Base-by-base conservation (phyloP, 2,113 vertebrate species). In the Mastomys coucha region DNA sequence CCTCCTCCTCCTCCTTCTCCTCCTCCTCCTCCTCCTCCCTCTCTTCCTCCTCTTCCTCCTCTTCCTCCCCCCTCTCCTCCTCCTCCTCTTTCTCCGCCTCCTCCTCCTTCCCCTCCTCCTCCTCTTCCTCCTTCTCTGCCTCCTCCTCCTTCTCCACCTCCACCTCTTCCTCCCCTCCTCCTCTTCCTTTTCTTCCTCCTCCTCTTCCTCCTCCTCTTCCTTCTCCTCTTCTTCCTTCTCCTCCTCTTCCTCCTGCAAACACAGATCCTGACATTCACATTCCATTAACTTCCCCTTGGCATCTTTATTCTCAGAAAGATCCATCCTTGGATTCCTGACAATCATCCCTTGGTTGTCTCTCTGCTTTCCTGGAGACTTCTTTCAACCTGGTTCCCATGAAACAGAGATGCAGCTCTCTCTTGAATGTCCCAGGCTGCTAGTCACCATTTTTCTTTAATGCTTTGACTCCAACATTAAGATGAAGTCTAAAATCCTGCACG, bases 361-460 rank as follows among this genome's bases (percentile, higher is more conserved):
- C 28, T 9, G 16, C 12, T 72, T 76, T n/a, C n/a, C 26, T 17
- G 22, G 87, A 91, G 56, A 5, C 73, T 87, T 72, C 78, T 89
- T 70, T 39, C 5, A 42, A 28, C 65, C 22, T 36, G 20, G 51
- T 91, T 91, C 75, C 78, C 58, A 49, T 22, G 8, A 70, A 42
- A 70, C 33, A 49, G 87, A 33, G 53, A 91, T 86, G 85, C 73
- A 93, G 31, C 45, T 82, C 65, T 93, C 88, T 24, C 88, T 70
- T 58, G 95, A 81, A 89, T 42, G 72, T 11, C 26, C n/a, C 69
- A 12, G 33, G 69, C 31, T 45, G 70, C 76, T 60, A 60, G 33
- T 63, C 81, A 81, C 6, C 9, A 9, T 89, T 94, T 91, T 81
- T 33, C 63, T 82, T 87, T 39, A 56, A 33, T 45, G 51, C 20